Percentiles rank a stretch among this genome's conserved stretches.
These are phyloP conservation scores for Aselliscus stoliczkanus DNA, from an alignment of 2,797 vertebrate genomes.

Conservation along the genomic window DNA sequence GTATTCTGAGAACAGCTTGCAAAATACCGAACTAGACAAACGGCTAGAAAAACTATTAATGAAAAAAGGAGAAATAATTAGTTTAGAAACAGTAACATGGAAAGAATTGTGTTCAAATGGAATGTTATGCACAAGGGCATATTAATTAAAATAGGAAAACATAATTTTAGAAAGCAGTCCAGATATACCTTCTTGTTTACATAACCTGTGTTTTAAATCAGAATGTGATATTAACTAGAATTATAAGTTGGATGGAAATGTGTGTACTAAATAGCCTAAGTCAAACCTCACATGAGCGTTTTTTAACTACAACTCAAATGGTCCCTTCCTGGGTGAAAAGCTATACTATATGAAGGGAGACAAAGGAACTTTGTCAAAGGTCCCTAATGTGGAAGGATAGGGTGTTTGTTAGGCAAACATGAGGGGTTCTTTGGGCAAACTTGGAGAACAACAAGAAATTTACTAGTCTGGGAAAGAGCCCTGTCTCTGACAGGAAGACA, in stretches of 20 bases:
- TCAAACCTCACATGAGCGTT: neutral
- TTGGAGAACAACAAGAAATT: neutral
- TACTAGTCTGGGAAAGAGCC: neutral
- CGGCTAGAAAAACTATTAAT: neutral
- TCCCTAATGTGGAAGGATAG: neutral
- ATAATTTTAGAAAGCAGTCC: neutral
- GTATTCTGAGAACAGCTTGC: conserved; percentile 9
- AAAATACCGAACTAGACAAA: conserved; percentile 34
- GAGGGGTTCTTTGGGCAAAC: neutral
- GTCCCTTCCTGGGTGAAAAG: neutral
- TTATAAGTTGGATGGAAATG: neutral
- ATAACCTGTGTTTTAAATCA: neutral
- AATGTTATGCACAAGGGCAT: neutral
- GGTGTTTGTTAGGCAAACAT: neutral
- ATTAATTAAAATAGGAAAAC: neutral
- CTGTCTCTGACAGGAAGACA: neutral
- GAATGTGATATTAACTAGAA: neutral
- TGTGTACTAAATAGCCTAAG: neutral
- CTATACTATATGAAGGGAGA: neutral
- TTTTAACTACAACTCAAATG: neutral
- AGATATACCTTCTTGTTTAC: neutral
- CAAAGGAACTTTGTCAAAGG: neutral
- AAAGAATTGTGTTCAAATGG: neutral
- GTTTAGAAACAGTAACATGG: neutral
- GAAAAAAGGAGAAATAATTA: neutral